phyloP scores from a whole-genome alignment of 2,888 invertebrate genomes.

The Netelia inedita region DNA sequence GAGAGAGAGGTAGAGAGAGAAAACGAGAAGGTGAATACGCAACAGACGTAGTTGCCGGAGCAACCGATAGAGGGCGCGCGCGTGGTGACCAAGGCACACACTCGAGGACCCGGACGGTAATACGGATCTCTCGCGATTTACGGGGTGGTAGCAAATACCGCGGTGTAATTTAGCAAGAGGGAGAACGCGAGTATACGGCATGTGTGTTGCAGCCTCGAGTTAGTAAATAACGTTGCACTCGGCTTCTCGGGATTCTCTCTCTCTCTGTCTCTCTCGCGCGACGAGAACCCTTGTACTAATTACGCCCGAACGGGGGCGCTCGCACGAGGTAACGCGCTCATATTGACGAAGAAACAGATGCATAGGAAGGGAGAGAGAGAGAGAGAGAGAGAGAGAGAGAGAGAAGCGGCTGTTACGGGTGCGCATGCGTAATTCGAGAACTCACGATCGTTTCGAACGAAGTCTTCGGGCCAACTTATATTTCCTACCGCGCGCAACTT shows the following conservation, averaged over 20 bases:
- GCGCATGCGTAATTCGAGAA: slow-evolving; percentile 3
- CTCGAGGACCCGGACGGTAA: slow-evolving; percentile 22
- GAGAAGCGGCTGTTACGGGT: slow-evolving; percentile 7
- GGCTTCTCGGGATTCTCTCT: background rate
- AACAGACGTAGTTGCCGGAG: slow-evolving; percentile 24
- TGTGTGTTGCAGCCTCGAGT: slow-evolving; percentile 63
- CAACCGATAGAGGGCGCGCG: slow-evolving; percentile 47
- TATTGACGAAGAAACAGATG: slow-evolving; percentile 10
- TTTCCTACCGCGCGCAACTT: slow-evolving; percentile 9
- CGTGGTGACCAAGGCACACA: slow-evolving; percentile 15
- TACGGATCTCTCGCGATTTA: slow-evolving; percentile 73
- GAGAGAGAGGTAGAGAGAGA: slow-evolving; percentile 13
- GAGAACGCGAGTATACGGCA: slow-evolving; percentile 19
- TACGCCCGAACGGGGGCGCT: slow-evolving; percentile 57
- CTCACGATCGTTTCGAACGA: slow-evolving; percentile 46
- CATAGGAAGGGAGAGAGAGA: background rate
- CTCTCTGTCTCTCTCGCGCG: background rate
- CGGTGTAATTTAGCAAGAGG: slow-evolving; percentile 74
- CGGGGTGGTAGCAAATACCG: slow-evolving; percentile 72
- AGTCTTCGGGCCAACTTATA: slow-evolving; percentile 15
- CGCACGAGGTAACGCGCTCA: slow-evolving; percentile 38
- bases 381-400: background rate
- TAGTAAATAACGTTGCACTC: slow-evolving; percentile 76
- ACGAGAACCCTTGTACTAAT: slow-evolving; percentile 68
- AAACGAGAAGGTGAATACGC: slow-evolving; percentile 7